phyloP scores from a whole-genome alignment of 2,113 vertebrate species.

The Mesoclemmys tuberculata region DNA sequence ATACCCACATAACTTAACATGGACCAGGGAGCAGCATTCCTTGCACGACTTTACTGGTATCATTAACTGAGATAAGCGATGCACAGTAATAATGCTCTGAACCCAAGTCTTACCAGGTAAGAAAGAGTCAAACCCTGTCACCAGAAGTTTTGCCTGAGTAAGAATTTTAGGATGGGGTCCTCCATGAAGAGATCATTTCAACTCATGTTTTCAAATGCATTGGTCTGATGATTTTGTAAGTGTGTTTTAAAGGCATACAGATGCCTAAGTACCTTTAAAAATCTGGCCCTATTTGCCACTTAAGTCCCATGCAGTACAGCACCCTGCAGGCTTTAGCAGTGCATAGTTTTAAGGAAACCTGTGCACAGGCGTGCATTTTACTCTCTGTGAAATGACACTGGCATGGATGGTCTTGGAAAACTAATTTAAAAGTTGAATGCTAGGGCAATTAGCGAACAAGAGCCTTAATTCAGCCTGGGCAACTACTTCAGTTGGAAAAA shows the following conservation, averaged over 20 bases:
- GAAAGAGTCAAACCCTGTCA: neutral
- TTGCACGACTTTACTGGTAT: rapidly evolving
- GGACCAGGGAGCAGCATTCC: neutral
- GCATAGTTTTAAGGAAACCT: neutral
- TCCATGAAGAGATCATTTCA: neutral
- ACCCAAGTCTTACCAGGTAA: neutral
- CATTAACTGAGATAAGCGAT: neutral
- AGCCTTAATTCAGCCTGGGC: neutral
- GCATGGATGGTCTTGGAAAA: neutral
- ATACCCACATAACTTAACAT: rapidly evolving
- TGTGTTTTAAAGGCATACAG: neutral
- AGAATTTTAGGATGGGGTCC: neutral
- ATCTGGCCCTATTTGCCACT: rapidly evolving
- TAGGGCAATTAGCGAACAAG: neutral
- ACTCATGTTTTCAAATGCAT: neutral
- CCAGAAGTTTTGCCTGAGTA: neutral
- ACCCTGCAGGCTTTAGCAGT: neutral
- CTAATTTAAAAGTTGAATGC: neutral
- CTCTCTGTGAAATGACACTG: neutral
- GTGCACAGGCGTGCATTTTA: neutral
- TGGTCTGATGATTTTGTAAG: neutral
- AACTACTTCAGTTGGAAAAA: neutral
- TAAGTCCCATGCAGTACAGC: neutral
- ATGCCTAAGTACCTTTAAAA: neutral
- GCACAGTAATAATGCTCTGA: neutral